Percentiles rank a stretch among this genome's conserved stretches.
phyloP scores from a whole-genome alignment of 2,888 invertebrate species.

The Colletes collaris region DNA sequence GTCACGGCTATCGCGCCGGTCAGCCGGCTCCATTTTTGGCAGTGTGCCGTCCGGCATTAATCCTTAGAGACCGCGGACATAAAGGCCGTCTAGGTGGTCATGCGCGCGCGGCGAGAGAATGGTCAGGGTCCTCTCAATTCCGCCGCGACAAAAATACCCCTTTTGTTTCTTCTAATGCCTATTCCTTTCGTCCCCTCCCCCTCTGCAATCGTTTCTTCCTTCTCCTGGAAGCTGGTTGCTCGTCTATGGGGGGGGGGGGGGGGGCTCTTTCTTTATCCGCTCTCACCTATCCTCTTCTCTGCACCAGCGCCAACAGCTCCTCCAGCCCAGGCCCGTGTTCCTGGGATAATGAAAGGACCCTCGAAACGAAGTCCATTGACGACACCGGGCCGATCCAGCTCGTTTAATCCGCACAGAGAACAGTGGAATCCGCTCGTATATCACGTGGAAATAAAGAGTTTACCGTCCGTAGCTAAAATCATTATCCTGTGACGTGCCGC shows the following conservation, averaged over 20 bases:
- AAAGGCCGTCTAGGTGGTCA: slow-evolving; percentile 59
- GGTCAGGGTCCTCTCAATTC: slow-evolving; percentile 59
- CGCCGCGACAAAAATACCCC: slow-evolving; percentile 68
- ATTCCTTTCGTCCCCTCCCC: slow-evolving; percentile 22
- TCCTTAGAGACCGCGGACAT: slow-evolving; percentile 72
- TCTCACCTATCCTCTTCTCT: slow-evolving; percentile 6
- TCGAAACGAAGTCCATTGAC: slow-evolving; percentile 71
- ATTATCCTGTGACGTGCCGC: slow-evolving; percentile 63
- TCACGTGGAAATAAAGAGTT: slow-evolving; percentile 71
- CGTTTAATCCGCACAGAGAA: slow-evolving; percentile 68
- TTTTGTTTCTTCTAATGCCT: slow-evolving; percentile 71
- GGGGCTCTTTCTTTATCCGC: slow-evolving; percentile 24
- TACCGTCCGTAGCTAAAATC: slow-evolving; percentile 69
- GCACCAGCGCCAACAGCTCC: slow-evolving; percentile 12
- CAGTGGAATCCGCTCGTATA: slow-evolving; percentile 66
- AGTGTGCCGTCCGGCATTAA: slow-evolving; percentile 78
- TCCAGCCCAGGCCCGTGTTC: slow-evolving; percentile 50
- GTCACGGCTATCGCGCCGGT: slow-evolving; percentile 66
- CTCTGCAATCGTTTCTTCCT: slow-evolving; percentile 28
- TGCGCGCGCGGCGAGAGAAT: slow-evolving; percentile 47
- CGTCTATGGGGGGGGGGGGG: too few species aligned
- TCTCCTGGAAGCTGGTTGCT: background rate
- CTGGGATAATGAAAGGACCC: slow-evolving; percentile 70
- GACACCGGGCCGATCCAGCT: slow-evolving; percentile 64
- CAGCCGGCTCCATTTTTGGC: slow-evolving; percentile 78